A percentile compares a stretch with the other conserved stretches of the same genome.
phyloP scores from a whole-genome alignment of 1,140 invertebrate species.

The Sitodiplosis mosellana region DNA sequence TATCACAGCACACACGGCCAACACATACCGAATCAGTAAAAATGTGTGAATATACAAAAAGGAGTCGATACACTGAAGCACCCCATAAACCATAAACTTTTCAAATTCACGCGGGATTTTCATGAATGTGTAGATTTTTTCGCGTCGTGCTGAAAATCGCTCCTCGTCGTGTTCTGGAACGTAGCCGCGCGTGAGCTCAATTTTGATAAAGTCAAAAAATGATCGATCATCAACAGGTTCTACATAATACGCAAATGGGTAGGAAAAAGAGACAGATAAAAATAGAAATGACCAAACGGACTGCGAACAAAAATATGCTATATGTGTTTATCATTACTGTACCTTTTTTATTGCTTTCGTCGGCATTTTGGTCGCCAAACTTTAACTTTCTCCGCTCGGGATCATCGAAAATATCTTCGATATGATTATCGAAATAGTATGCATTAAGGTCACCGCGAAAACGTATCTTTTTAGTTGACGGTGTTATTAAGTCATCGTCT shows the following conservation, averaged over 20 bases:
- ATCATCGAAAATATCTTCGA: constrained; percentile 21
- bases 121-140: constrained; percentile 95
- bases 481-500: constrained; percentile 1
- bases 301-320: not conserved
- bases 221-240: constrained; percentile 4
- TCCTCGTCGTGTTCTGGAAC: constrained; percentile 85
- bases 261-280: not conserved
- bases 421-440: constrained; percentile 19
- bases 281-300: not conserved
- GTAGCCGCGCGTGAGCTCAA: constrained; percentile 82
- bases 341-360: not conserved
- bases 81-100: constrained; percentile 90
- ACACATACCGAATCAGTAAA: constrained; percentile 76
- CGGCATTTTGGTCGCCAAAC: constrained; percentile 3
- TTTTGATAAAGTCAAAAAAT: constrained; percentile 50
- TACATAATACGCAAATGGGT: not conserved
- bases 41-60: constrained; percentile 97
- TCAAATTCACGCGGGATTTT: constrained; percentile 86
- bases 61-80: constrained; percentile 94
- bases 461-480: constrained; percentile 20
- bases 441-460: constrained; percentile 21
- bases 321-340: not conserved
- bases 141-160: constrained; percentile 74
- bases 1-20: constrained; percentile 66
- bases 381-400: constrained; percentile 7